Evolutionary conservation across 1,140 invertebrate species (phyloP).

Genomic region (Brachionus koreanus): DNA sequence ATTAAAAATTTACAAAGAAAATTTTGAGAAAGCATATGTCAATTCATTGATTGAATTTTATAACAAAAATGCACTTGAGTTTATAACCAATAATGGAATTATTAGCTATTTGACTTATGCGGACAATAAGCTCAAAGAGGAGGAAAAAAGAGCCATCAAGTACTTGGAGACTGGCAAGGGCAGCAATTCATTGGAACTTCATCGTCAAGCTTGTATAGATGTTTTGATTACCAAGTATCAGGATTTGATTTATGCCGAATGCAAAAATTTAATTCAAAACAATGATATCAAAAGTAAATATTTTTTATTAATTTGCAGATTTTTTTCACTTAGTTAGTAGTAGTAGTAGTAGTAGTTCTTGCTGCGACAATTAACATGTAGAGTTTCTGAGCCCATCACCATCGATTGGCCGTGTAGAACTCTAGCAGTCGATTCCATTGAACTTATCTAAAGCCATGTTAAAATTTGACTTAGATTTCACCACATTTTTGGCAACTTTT

Average conservation of each 20-base stretch:
- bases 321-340: too few relatives aligned
- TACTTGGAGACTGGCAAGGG: slow-evolving; percentile 88
- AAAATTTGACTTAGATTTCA: too few relatives aligned
- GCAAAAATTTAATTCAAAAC: slow-evolving; percentile 81
- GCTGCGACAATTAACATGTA: too few relatives aligned
- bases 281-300: slow-evolving; percentile 82
- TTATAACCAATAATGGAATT: slow-evolving; percentile 83
- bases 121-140: slow-evolving; percentile 86
- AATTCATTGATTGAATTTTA: slow-evolving; percentile 89
- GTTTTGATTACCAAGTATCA: slow-evolving; percentile 86
- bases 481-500: too few relatives aligned
- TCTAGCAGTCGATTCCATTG: too few relatives aligned
- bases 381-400: too few relatives aligned
- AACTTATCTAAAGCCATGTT: too few relatives aligned
- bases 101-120: slow-evolving; percentile 92
- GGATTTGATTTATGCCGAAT: slow-evolving; percentile 85
- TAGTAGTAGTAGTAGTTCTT: too few relatives aligned
- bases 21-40: slow-evolving; percentile 93
- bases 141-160: slow-evolving; percentile 82
- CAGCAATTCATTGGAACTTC: slow-evolving; percentile 65
- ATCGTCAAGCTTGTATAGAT: slow-evolving; percentile 85
- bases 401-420: too few relatives aligned
- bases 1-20: slow-evolving; percentile 88
- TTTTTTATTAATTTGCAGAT: too few relatives aligned
- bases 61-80: slow-evolving; percentile 80